Evolutionary conservation across 2,888 invertebrate species (phyloP).

Genomic region (Microchrysa polita): DNA sequence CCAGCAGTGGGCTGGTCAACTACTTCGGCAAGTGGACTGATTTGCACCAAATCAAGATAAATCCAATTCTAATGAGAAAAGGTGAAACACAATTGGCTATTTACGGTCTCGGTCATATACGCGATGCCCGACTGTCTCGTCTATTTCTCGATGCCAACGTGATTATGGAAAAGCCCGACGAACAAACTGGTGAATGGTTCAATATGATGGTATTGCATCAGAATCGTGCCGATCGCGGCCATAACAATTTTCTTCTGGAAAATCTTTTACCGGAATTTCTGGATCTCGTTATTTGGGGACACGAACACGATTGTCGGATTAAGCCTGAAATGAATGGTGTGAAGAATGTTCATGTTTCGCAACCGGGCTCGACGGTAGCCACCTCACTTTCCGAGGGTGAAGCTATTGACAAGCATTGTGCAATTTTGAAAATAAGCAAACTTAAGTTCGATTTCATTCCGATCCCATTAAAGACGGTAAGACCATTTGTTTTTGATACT

Average conservation of each 20-base stretch:
- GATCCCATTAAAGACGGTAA: slow-evolving; percentile 82
- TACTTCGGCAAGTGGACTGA: slow-evolving; percentile 94
- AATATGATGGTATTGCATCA: slow-evolving; percentile 93
- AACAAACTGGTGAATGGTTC: slow-evolving; percentile 81
- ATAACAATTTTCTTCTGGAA: slow-evolving; percentile 84
- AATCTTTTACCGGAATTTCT: slow-evolving; percentile 82
- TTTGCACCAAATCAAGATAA: slow-evolving; percentile 76
- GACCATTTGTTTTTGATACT: slow-evolving; percentile 89
- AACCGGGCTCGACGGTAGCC: slow-evolving; percentile 93
- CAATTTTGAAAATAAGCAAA: slow-evolving; percentile 77
- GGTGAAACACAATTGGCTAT: slow-evolving; percentile 85
- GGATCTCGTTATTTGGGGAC: slow-evolving; percentile 96
- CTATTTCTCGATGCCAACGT: slow-evolving; percentile 80
- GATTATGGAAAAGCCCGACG: slow-evolving; percentile 72
- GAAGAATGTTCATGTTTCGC: slow-evolving; percentile 72
- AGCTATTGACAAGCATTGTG: slow-evolving; percentile 84
- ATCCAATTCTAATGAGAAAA: slow-evolving; percentile 85
- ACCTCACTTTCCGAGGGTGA: slow-evolving; percentile 93
- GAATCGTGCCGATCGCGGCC: slow-evolving; percentile 83
- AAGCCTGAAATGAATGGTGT: slow-evolving; percentile 70
- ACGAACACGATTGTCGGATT: slow-evolving; percentile 93
- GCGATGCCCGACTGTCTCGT: slow-evolving; percentile 87
- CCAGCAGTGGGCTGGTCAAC: slow-evolving; percentile 88
- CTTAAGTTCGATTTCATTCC: slow-evolving; percentile 75
- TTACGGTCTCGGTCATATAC: slow-evolving; percentile 93